Percentiles rank a stretch among this genome's conserved stretches.
Conservation (phyloP, 2,888 invertebrate species). For the Drosophila melanosoma region DNA sequence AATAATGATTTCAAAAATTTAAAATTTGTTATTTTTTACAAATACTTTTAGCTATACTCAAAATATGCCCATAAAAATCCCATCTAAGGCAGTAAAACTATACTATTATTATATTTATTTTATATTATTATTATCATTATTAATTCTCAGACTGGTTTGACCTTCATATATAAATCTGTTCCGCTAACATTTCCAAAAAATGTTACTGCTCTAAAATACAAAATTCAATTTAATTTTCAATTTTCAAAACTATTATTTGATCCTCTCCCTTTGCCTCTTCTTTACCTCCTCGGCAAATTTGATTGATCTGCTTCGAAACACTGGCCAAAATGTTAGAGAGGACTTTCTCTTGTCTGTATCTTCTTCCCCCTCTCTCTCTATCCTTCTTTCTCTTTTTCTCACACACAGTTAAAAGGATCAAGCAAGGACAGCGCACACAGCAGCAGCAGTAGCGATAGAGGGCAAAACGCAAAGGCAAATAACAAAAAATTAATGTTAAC, state of each 20-base stretch:
- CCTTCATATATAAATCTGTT: not conserved
- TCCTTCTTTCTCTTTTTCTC: not conserved
- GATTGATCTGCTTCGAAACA: conserved; percentile 14
- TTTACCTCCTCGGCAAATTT: not conserved
- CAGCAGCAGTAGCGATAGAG: conserved; percentile 45
- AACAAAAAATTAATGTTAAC: conserved; percentile 55
- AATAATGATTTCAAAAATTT: too few relatives aligned
- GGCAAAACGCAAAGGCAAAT: conserved; percentile 59
- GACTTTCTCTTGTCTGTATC: conserved; percentile 16
- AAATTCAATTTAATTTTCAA: not conserved
- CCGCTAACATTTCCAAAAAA: not conserved
- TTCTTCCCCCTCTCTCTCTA: not conserved
- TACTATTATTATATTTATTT: not conserved
- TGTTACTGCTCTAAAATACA: not conserved
- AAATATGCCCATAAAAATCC: too few relatives aligned
- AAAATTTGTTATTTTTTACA: too few relatives aligned
- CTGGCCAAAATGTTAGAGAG: not conserved
- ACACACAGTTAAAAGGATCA: conserved; percentile 39
- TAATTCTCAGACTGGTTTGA: not conserved
- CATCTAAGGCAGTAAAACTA: too few relatives aligned
- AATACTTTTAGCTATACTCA: too few relatives aligned
- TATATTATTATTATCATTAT: not conserved
- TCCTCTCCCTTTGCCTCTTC: not conserved
- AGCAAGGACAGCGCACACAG: conserved; percentile 6
- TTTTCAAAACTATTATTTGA: not conserved